Evolutionary conservation across 2,888 invertebrate genomes (phyloP), one percentile per base, ranked within the genome.

Genomic region (Scaptomyza cyrtandrae): DNA sequence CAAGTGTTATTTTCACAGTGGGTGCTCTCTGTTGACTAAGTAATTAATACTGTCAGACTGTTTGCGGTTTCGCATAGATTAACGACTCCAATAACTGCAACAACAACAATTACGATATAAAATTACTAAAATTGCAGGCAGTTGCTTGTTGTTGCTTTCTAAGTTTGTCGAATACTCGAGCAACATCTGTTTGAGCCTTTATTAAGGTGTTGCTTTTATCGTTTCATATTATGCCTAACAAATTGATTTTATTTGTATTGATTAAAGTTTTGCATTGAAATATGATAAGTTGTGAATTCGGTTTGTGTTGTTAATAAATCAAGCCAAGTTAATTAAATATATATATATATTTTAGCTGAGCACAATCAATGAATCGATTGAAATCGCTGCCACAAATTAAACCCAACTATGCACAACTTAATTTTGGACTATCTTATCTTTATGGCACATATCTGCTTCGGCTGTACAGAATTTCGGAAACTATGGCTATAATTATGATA

Each of bases 11-110:
- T 63, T 62, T 44, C 52, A 49, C 27, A 41, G 41, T 56, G 31
- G 53, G 39, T 45, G 29, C n/a, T 41, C n/a, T 41, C 56, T 41
- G 53, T 58, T 54, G 55, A 53, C 60, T 75, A 60, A 72, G 86
- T 85, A 85, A 79, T 65, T 81, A 84, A 86, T 71, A 62, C 53
- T 39, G 31, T 54, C 53, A 44, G 37, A 55, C 57, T 55, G 53
- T 37, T 60, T 64, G 65, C 41, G 64, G 58, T 46, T 70, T 64
- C n/a, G 37, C 41, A 50, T 33, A 43, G 16, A 39, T 45, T 16
- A 41, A 43, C n/a, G 16, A 33, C 31, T 39, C 16, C 16, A 67
- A 16, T 33, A 49, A 54, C 3, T 33, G 33, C 54, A 39, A 31
- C 6, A 43, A 9, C 24, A 27, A 16, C 16, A 48, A 31, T 24